Percentiles rank a stretch among this genome's conserved stretches.
Conservation (phyloP, 2,113 vertebrate genomes). For the Martes martes region DNA sequence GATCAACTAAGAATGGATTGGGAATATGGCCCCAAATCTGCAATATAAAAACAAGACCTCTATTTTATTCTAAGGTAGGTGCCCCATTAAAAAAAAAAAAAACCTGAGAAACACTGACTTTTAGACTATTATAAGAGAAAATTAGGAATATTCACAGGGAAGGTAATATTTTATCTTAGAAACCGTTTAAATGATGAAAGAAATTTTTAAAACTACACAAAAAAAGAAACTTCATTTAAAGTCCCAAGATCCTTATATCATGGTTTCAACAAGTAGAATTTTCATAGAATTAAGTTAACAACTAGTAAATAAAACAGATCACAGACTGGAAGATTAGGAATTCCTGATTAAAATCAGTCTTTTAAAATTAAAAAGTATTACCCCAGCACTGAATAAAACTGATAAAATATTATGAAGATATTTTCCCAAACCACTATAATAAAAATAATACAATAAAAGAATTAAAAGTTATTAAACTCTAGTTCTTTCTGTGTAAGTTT, state of each 20-base stretch:
- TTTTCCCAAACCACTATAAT: not conserved
- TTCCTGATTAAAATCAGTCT: not conserved
- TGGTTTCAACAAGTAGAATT: constrained; percentile 17
- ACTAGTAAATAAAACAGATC: not conserved
- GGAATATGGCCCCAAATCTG: not conserved
- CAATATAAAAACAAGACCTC: constrained; percentile 29
- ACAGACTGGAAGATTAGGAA: not conserved
- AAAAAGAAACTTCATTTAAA: not conserved
- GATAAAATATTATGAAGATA: not conserved
- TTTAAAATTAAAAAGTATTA: not conserved
- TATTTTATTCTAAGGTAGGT: not conserved
- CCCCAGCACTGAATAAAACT: constrained; percentile 21
- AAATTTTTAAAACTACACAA: constrained; percentile 8
- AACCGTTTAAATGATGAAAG: constrained; percentile 27
- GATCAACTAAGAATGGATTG: not conserved
- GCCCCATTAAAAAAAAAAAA: not conserved
- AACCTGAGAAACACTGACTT: not conserved
- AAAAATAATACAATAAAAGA: constrained; percentile 14
- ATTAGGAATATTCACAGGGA: constrained; percentile 3
- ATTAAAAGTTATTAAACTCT: constrained; percentile 44
- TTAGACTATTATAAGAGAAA: not conserved
- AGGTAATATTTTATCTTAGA: not conserved
- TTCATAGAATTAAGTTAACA: constrained; percentile 12
- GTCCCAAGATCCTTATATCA: not conserved
- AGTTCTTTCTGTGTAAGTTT: constrained; percentile 22